phyloP scores from a whole-genome alignment of 1,140 invertebrate genomes.

The Stenopsyche tienmushanensis region DNA sequence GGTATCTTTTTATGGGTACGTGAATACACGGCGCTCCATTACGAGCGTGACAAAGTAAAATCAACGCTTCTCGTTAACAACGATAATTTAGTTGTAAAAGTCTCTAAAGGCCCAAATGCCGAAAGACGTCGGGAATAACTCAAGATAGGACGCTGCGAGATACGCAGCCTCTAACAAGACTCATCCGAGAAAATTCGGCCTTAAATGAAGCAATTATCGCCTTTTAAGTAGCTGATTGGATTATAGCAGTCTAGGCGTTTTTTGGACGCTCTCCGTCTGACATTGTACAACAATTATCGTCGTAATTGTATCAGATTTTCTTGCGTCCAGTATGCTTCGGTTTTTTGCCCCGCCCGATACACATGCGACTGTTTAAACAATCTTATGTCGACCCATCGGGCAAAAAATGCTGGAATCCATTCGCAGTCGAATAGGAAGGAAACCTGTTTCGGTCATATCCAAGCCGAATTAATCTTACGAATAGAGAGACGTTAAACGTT shows the following conservation, averaged over 20 bases:
- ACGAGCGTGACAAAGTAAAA: slow-evolving; percentile 30
- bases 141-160: no score
- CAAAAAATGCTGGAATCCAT: no score
- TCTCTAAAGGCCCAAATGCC: slow-evolving; percentile 3
- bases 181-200: background rate
- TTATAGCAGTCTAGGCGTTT: background rate
- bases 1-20: background rate
- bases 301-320: no score
- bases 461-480: no score
- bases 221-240: background rate
- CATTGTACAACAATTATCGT: no score
- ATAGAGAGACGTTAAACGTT: no score
- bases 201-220: background rate
- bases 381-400: no score
- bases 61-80: slow-evolving; percentile 30
- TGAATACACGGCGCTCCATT: slow-evolving; percentile 2
- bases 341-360: no score
- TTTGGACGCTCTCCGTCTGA: background rate
- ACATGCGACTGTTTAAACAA: no score
- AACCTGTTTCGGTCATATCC: no score
- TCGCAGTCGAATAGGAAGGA: no score
- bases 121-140: background rate
- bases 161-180: background rate
- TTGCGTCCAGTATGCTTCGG: no score
- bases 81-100: slow-evolving; percentile 33